phyloP scores from a whole-genome alignment of 2,113 vertebrate genomes.

The Etia nguti region DNA sequence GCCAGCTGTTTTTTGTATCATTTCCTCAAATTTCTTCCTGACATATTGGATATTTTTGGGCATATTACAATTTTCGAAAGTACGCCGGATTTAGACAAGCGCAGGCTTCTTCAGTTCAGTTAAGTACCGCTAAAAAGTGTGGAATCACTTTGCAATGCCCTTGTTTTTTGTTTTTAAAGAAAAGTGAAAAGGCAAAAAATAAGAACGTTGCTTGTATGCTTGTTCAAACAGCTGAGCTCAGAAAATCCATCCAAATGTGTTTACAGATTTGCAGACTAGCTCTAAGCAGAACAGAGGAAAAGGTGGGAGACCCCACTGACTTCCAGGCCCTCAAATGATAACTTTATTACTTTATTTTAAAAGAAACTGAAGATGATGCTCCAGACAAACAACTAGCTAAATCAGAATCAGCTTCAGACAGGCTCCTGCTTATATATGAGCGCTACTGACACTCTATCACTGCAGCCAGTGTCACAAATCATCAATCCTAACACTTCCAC shows the following conservation, averaged over 20 bases:
- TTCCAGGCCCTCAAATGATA: no score
- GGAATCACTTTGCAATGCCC: background rate
- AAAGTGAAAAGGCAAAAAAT: background rate
- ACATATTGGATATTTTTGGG: background rate
- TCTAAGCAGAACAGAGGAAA: accelerated
- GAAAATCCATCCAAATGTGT: background rate
- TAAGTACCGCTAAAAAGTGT: accelerated
- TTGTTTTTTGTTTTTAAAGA: background rate
- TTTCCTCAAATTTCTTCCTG: background rate
- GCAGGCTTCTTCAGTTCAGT: background rate
- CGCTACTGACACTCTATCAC: background rate
- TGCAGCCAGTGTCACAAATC: accelerated
- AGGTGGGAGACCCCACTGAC: background rate
- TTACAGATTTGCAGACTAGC: background rate
- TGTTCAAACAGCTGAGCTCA: background rate
- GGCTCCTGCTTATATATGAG: background rate
- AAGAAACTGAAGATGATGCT: background rate
- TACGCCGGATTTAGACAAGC: background rate
- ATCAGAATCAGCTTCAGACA: background rate
- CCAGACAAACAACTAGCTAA: background rate
- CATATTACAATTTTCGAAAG: background rate
- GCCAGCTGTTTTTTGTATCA: background rate
- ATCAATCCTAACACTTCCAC: background rate
- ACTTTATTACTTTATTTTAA: background rate
- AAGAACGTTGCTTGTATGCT: accelerated